phyloP scores from a whole-genome alignment of 2,797 vertebrate species.

The Amblyopsis hoosieri region DNA sequence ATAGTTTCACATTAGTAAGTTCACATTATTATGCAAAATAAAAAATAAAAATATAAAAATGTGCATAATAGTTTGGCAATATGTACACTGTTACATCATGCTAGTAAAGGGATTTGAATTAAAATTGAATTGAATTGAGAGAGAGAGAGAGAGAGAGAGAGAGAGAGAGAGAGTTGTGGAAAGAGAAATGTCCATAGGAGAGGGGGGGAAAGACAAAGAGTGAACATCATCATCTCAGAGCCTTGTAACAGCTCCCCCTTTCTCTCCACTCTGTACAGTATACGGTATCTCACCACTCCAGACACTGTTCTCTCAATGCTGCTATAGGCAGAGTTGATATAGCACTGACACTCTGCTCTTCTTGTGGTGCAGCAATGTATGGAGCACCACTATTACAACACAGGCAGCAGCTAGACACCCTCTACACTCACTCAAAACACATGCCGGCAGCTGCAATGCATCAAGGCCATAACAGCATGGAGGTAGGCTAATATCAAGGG shows the following conservation, averaged over 20 bases:
- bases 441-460: conserved; percentile 62
- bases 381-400: conserved; percentile 62
- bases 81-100: too few species aligned
- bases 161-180: neutral
- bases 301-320: conserved; percentile 54
- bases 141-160: neutral
- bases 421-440: conserved; percentile 53
- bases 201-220: conserved; percentile 10
- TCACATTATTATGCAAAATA: too few species aligned
- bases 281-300: conserved; percentile 34
- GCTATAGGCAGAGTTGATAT: conserved; percentile 54
- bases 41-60: too few species aligned
- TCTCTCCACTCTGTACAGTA: conserved; percentile 7
- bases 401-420: conserved; percentile 62
- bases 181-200: neutral
- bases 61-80: too few species aligned
- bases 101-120: too few species aligned
- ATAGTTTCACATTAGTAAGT: too few species aligned
- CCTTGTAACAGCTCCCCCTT: conserved; percentile 33
- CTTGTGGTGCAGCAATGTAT: conserved; percentile 54
- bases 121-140: too few species aligned
- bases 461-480: conserved; percentile 33
- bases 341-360: conserved; percentile 55
- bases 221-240: conserved; percentile 45
- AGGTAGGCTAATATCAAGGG: too few species aligned